phyloP scores from a whole-genome alignment of 2,113 vertebrate genomes.

The Rhea pennata region DNA sequence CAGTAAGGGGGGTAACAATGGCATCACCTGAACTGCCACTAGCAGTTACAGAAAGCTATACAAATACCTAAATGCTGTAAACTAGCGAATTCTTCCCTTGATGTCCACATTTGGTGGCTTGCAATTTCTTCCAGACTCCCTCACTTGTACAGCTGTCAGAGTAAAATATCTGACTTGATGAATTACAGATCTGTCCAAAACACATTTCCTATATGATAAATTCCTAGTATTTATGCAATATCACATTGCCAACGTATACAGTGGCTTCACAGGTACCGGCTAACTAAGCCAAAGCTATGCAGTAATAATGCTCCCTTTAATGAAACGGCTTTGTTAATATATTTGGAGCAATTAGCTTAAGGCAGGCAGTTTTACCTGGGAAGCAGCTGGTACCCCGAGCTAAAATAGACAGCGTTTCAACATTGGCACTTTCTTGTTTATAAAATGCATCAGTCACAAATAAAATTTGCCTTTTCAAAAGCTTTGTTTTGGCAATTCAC shows the following conservation, averaged over 20 bases:
- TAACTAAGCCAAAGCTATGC: background rate
- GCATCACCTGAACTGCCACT: background rate
- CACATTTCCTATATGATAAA: background rate
- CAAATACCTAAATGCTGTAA: background rate
- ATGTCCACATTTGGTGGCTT: background rate
- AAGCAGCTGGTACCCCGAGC: background rate
- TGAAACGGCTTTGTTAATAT: background rate
- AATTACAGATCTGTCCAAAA: background rate
- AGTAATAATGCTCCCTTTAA: background rate
- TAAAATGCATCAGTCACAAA: slow-evolving; percentile 9
- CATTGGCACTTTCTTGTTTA: background rate
- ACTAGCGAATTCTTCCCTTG: background rate
- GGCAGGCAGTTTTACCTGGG: background rate
- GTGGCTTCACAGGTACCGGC: background rate
- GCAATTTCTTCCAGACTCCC: background rate
- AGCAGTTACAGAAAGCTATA: background rate
- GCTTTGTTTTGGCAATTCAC: slow-evolving; percentile 27
- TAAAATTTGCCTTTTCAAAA: background rate
- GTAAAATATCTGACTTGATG: background rate
- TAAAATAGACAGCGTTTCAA: background rate
- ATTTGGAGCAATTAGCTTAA: background rate
- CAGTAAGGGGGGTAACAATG: background rate
- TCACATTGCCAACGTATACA: background rate
- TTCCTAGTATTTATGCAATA: background rate
- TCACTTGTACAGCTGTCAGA: background rate